phyloP scores from a whole-genome alignment of 2,113 vertebrate genomes.

The Oplegnathus fasciatus region DNA sequence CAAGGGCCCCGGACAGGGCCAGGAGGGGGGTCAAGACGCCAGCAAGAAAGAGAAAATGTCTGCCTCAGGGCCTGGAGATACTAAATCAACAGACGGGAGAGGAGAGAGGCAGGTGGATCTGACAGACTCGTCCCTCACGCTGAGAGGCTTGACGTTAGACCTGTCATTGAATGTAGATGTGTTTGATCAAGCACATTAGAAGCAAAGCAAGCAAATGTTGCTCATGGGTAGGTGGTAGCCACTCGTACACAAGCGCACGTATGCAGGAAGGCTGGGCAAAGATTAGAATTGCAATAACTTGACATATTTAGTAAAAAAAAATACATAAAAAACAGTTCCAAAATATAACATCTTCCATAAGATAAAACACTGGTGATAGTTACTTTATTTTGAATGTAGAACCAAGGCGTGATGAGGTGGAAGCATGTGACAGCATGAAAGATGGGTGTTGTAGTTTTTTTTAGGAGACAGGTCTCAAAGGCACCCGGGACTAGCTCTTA shows the following conservation, averaged over 20 bases:
- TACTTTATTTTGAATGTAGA: constrained; percentile 3
- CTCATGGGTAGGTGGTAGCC: background rate
- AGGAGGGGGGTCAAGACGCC: constrained; percentile 59
- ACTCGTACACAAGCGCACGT: background rate
- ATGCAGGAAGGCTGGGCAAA: no score
- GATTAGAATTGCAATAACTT: background rate
- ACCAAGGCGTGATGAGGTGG: background rate
- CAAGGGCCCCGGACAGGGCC: constrained; percentile 49
- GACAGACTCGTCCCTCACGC: constrained; percentile 60
- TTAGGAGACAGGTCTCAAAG: background rate
- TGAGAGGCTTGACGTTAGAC: constrained; percentile 44
- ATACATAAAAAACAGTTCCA: no score
- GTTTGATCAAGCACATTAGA: constrained; percentile 60
- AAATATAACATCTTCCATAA: no score
- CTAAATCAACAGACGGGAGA: constrained; percentile 56
- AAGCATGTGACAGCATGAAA: background rate
- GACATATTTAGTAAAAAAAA: background rate
- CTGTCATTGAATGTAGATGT: constrained; percentile 59
- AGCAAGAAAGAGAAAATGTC: constrained; percentile 61
- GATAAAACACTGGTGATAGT: no score
- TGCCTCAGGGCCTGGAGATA: constrained; percentile 40
- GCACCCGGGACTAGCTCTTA: background rate
- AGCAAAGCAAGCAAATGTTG: constrained; percentile 40
- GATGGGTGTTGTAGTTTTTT: background rate
- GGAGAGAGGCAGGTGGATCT: constrained; percentile 65